These are phyloP conservation scores for Drosophila limbata DNA, from an alignment of 2,888 invertebrate genomes.

Conservation along the genomic window DNA sequence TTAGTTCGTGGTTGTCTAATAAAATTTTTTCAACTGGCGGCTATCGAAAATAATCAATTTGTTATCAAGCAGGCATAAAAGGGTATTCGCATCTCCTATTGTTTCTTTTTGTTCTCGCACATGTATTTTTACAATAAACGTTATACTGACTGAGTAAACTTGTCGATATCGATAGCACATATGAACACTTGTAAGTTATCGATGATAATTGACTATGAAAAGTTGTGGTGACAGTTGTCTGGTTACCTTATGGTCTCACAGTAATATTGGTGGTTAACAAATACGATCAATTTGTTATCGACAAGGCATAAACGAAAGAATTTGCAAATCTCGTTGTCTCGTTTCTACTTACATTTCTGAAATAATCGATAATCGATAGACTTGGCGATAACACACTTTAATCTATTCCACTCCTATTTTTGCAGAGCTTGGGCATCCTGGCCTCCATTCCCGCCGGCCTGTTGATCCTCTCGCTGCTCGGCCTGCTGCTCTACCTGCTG, in stretches of 20 bases:
- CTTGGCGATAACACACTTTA: background rate
- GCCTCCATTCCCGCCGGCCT: constrained; percentile 97
- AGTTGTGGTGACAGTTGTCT: too few species aligned
- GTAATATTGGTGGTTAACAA: background rate
- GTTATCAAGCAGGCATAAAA: too few species aligned
- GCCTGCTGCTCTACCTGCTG: constrained; percentile 95
- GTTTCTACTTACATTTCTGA: background rate
- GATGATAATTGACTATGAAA: background rate
- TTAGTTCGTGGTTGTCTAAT: too few species aligned
- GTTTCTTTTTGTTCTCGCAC: background rate
- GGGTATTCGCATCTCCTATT: background rate
- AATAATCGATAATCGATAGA: background rate
- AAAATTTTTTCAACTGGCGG: too few species aligned
- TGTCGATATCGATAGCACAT: too few species aligned
- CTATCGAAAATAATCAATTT: too few species aligned
- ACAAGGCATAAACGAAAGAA: background rate
- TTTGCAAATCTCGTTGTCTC: background rate
- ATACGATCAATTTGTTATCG: background rate
- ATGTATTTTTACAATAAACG: background rate
- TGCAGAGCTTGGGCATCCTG: constrained; percentile 96
- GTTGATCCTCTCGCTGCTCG: constrained; percentile 94
- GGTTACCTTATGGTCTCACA: too few species aligned
- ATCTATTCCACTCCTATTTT: constrained; percentile 26
- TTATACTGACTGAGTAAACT: background rate
- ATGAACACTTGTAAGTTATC: background rate